Conservation (phyloP, 1,140 invertebrate species). For the Lethocerus indicus region DNA sequence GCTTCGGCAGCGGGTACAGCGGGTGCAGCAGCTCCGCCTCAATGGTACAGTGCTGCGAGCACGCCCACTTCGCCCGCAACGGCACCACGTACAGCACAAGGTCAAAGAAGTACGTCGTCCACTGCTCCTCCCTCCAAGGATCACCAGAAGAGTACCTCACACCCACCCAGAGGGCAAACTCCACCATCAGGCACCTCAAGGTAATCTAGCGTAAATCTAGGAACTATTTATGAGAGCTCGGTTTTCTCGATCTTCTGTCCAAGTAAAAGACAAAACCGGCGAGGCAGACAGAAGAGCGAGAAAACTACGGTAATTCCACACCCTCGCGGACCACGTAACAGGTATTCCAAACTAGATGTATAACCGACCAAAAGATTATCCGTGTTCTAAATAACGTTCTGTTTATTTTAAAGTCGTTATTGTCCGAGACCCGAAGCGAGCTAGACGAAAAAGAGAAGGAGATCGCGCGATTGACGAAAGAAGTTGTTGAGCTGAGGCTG, state of each 20-base stretch:
- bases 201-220: conserved; percentile 21
- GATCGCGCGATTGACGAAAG: conserved; percentile 60
- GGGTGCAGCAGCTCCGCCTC: conserved; percentile 1
- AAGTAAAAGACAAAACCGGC: neutral
- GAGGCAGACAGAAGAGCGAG: too few species aligned
- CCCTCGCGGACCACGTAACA: too few species aligned
- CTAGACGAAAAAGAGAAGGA: conserved; percentile 62
- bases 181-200: conserved; percentile 50
- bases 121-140: conserved; percentile 54
- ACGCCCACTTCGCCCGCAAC: conserved; percentile 60
- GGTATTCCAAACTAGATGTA: too few species aligned
- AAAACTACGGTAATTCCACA: too few species aligned
- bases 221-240: too few species aligned
- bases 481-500: conserved; percentile 60
- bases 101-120: conserved; percentile 58
- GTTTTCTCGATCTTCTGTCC: neutral
- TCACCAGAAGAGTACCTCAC: conserved; percentile 62
- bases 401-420: conserved; percentile 34
- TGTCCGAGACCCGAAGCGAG: too few species aligned
- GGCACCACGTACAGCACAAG: conserved; percentile 54
- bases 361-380: too few species aligned
- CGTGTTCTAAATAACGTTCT: too few species aligned
- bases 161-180: conserved; percentile 64
- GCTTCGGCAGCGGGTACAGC: too few species aligned
- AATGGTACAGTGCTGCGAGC: conserved; percentile 23